These are phyloP conservation scores for Parauchenoglanis ngamensis DNA, from an alignment of 2,797 vertebrate species.

Conservation along the genomic window DNA sequence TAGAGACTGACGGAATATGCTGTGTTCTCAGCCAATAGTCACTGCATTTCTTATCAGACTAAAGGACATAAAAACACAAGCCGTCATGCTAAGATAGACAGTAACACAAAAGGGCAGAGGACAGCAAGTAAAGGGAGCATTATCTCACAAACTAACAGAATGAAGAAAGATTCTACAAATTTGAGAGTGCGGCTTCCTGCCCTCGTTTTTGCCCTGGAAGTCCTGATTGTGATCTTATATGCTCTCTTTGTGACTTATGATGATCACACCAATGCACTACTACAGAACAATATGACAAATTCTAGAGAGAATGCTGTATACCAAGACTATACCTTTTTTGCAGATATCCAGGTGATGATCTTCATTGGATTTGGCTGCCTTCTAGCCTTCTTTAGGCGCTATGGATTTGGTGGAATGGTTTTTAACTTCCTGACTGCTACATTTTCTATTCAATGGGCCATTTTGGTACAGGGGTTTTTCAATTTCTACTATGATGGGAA, in stretches of 20 bases:
- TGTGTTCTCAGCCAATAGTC: slow-evolving; percentile 49
- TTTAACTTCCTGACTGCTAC: slow-evolving; percentile 83
- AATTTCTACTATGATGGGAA: slow-evolving; percentile 73
- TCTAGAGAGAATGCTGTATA: slow-evolving; percentile 70
- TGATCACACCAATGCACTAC: slow-evolving; percentile 64
- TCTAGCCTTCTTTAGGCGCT: slow-evolving; percentile 79
- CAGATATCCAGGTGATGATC: slow-evolving; percentile 85
- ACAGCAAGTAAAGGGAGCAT: not conserved
- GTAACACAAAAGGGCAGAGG: slow-evolving; percentile 18
- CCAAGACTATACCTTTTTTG: slow-evolving; percentile 78
- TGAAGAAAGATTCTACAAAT: slow-evolving; percentile 63
- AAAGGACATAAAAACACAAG: slow-evolving; percentile 46
- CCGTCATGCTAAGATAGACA: slow-evolving; percentile 38
- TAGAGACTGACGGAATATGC: slow-evolving; percentile 38
- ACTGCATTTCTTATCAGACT: slow-evolving; percentile 63
- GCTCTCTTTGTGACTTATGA: slow-evolving; percentile 77
- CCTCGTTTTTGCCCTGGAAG: slow-evolving; percentile 74
- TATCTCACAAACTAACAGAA: slow-evolving; percentile 55
- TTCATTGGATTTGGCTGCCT: slow-evolving; percentile 84
- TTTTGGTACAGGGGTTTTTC: slow-evolving; percentile 82
- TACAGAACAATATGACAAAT: slow-evolving; percentile 61
- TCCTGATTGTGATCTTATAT: slow-evolving; percentile 71
- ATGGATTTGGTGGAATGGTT: slow-evolving; percentile 79
- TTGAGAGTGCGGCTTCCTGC: slow-evolving; percentile 71
- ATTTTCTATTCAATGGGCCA: slow-evolving; percentile 83